Percentiles rank a stretch among this genome's conserved stretches.
phyloP scores from a whole-genome alignment of 2,113 vertebrate species.

The Theristicus caerulescens region DNA sequence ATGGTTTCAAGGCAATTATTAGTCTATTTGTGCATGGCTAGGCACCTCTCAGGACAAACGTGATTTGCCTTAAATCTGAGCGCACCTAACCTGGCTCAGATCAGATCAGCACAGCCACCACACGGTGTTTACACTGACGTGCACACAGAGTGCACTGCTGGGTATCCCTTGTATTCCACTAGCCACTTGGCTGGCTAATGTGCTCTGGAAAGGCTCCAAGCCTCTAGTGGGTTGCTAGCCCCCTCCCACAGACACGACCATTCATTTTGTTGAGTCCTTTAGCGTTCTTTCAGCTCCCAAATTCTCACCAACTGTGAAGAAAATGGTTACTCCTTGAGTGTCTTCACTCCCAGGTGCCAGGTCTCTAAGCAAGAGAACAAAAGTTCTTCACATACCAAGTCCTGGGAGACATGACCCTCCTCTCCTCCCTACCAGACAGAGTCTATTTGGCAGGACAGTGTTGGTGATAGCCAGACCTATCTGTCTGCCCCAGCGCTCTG shows the following conservation, averaged over 20 bases:
- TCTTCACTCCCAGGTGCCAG: not conserved
- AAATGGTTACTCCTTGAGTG: not conserved
- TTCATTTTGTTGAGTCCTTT: not conserved
- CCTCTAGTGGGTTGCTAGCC: not conserved
- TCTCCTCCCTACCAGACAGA: not conserved
- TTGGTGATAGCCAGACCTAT: not conserved
- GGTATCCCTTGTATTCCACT: not conserved
- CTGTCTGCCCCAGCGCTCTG: not conserved
- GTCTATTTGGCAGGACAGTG: not conserved
- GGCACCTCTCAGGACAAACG: not conserved
- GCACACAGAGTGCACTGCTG: not conserved
- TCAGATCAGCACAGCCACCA: not conserved
- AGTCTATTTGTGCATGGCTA: not conserved
- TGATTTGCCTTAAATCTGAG: not conserved
- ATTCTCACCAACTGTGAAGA: not conserved
- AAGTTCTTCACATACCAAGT: not conserved
- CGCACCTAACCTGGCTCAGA: not conserved
- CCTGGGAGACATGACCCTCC: not conserved
- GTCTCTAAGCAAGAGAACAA: not conserved
- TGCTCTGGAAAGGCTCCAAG: not conserved
- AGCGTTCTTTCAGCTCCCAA: not conserved
- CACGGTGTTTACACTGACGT: not conserved
- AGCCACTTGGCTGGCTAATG: not conserved
- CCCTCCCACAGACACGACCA: not conserved
- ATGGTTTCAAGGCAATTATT: not conserved